Evolutionary conservation across 2,797 vertebrate genomes (phyloP), one percentile per base, ranked within the genome.

Genomic region (Sebastiscus tertius): DNA sequence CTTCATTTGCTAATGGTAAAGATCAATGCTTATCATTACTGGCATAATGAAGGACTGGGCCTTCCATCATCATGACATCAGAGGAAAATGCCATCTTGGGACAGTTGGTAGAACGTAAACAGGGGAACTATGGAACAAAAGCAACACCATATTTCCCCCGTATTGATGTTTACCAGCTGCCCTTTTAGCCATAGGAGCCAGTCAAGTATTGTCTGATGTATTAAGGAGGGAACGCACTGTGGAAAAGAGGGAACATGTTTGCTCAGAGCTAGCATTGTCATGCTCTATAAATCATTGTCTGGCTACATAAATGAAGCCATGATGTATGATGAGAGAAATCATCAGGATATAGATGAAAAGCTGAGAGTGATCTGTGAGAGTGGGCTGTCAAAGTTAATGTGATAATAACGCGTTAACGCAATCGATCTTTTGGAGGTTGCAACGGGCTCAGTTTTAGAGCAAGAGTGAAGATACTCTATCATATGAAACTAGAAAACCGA

Each of bases 11-110:
- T 83, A 72, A 79, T 81, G 24, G 73, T 36, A 69, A 75, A 69
- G 75, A 85, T 73, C 70, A 83, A 69, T 85, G 55, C 26, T 68
- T 49, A 81, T 88, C 34, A 70, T 61, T 81, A 77, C 42, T 60
- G 20, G 55, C 31, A 63, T 58, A 64, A 82, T 78, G 18, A 75
- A 69, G 18, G 24, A 77, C 69, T 70, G 13, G 34, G 64, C 29
- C 26, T 22, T 33, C 34, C 18, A 80, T 87, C 68, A 80, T 75
- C 46, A 60, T 58, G 61, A 72, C 52, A 82, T 61, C 62, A 74
- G 39, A 39, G 67, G 61, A 76, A 87, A 86, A 73, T 26, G 54
- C 42, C 68, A 54, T 66, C 64, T 72, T 54, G 20, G 65, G 83
- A 81, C 26, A 56, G 20, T 59, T 46, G 26, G 24, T 24, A 31